These are phyloP conservation scores for Sapayoa aenigma DNA, from an alignment of 2,113 vertebrate species.

Conservation along the genomic window DNA sequence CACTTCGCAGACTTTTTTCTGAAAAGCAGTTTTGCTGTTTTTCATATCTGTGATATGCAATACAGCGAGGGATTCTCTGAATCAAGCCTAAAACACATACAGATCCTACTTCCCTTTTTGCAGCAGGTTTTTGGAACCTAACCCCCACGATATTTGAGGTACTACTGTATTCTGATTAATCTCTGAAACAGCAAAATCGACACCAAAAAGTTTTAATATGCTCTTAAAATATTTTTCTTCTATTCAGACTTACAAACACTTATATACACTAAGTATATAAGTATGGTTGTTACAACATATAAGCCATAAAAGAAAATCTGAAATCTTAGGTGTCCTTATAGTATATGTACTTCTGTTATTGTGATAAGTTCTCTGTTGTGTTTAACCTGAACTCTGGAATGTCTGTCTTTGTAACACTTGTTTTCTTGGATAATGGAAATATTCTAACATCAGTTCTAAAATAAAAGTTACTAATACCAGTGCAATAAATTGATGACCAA, in stretches of 20 bases:
- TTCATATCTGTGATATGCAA: no score
- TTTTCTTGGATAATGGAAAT: background rate
- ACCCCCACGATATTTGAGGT: no score
- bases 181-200: background rate
- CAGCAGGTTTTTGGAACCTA: no score
- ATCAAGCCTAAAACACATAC: no score
- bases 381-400: background rate
- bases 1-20: no score
- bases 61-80: no score
- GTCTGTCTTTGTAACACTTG: background rate
- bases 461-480: background rate
- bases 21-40: no score
- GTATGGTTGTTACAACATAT: background rate
- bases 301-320: background rate
- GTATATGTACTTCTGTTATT: background rate
- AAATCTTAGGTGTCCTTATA: background rate
- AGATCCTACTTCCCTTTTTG: no score
- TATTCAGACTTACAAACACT: background rate
- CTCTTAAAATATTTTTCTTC: background rate
- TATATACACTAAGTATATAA: background rate
- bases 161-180: background rate
- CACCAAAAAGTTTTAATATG: background rate
- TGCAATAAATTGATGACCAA: background rate
- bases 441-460: background rate
- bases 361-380: background rate